Evolutionary conservation across 2,113 vertebrate genomes (phyloP).

Genomic region (Prionailurus viverrinus): DNA sequence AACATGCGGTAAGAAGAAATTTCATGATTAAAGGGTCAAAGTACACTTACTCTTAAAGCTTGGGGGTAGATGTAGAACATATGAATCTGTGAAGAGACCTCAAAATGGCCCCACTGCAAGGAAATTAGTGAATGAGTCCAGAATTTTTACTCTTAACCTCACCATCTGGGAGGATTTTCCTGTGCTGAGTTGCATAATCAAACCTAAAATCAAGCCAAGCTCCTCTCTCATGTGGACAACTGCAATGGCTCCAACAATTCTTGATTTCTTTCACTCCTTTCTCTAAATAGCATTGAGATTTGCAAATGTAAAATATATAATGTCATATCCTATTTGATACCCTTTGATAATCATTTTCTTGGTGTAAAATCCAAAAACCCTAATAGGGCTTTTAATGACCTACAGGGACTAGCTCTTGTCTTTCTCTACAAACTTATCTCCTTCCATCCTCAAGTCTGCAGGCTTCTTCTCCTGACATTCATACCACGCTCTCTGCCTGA

Average conservation of each 20-base stretch:
- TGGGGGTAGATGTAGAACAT: background rate
- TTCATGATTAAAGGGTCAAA: background rate
- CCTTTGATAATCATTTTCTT: background rate
- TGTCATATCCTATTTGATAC: background rate
- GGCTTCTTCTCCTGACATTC: background rate
- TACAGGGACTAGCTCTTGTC: accelerated
- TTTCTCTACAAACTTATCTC: background rate
- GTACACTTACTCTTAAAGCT: background rate
- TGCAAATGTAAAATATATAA: background rate
- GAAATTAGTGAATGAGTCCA: too few relatives aligned
- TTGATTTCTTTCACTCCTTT: background rate
- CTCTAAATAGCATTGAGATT: background rate
- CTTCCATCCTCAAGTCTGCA: background rate
- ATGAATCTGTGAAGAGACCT: background rate
- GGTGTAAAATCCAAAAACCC: background rate
- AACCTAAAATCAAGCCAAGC: background rate
- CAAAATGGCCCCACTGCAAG: background rate
- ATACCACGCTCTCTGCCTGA: accelerated
- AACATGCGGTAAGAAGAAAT: background rate
- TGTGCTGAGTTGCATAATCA: background rate
- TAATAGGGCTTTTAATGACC: background rate
- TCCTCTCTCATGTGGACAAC: background rate
- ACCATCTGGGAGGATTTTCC: background rate
- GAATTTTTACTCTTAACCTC: background rate
- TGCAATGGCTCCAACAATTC: background rate